Evolutionary conservation across 2,888 invertebrate genomes (phyloP).

Genomic region (Theretra japonica): DNA sequence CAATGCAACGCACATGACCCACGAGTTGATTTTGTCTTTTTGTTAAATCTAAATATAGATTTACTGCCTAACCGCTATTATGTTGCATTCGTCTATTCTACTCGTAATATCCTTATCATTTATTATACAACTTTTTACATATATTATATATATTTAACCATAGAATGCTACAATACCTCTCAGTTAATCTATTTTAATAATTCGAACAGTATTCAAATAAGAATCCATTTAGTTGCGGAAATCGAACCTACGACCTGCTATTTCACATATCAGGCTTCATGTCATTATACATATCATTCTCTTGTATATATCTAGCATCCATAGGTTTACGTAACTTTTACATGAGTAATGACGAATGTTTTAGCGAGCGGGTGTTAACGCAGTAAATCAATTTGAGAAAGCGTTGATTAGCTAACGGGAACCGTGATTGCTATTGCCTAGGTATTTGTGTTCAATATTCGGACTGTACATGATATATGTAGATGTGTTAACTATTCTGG

Average conservation of each 20-base stretch:
- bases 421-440: neutral
- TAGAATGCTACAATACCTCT: no score
- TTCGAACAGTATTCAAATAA: no score
- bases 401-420: neutral
- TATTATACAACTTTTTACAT: neutral
- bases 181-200: no score
- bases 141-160: no score
- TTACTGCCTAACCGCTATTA: neutral
- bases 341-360: neutral
- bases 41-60: conserved; percentile 21
- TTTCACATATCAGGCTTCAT: no score
- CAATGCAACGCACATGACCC: conserved; percentile 1
- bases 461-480: neutral
- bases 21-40: conserved; percentile 14
- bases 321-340: neutral
- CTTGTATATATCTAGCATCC: no score
- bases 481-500: neutral
- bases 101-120: neutral
- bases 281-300: no score
- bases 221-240: no score
- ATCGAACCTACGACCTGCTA: no score
- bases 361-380: neutral
- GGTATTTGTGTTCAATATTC: neutral
- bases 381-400: conserved; percentile 11
- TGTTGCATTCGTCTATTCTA: neutral